These are phyloP conservation scores for Avahi laniger DNA, from an alignment of 2,797 vertebrate genomes.

Conservation along the genomic window DNA sequence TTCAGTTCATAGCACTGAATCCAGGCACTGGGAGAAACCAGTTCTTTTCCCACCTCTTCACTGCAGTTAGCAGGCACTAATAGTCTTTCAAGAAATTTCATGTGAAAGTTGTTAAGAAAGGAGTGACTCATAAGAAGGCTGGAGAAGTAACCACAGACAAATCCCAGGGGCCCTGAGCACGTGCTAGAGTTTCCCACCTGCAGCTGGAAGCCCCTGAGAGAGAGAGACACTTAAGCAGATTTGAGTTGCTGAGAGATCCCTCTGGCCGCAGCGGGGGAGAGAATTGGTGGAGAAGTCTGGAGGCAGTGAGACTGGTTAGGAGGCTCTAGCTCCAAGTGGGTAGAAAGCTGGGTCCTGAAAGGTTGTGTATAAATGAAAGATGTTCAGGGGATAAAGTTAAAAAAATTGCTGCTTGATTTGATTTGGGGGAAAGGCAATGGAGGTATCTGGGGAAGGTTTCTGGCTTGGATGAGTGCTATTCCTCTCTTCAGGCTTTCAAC, in stretches of 20 bases:
- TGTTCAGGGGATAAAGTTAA: background rate
- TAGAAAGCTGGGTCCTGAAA: background rate
- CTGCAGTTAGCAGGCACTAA: background rate
- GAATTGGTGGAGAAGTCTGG: background rate
- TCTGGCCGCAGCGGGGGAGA: background rate
- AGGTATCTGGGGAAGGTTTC: background rate
- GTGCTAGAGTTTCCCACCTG: background rate
- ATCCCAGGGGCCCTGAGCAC: background rate
- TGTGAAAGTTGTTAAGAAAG: background rate
- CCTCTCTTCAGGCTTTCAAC: background rate
- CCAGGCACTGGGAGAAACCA: background rate
- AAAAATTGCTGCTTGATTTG: background rate
- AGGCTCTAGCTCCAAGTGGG: background rate
- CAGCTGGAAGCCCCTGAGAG: background rate
- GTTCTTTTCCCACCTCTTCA: background rate
- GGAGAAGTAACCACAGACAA: background rate
- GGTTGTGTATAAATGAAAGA: background rate
- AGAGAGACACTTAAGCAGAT: background rate
- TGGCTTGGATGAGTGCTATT: background rate
- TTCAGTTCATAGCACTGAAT: background rate
- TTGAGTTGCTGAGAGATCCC: background rate
- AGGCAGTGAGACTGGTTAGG: background rate
- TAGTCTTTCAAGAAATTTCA: background rate
- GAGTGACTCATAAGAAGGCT: background rate
- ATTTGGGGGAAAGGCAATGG: background rate